Conservation (phyloP, 2,888 invertebrate species). For the Calephelis perditalis region DNA sequence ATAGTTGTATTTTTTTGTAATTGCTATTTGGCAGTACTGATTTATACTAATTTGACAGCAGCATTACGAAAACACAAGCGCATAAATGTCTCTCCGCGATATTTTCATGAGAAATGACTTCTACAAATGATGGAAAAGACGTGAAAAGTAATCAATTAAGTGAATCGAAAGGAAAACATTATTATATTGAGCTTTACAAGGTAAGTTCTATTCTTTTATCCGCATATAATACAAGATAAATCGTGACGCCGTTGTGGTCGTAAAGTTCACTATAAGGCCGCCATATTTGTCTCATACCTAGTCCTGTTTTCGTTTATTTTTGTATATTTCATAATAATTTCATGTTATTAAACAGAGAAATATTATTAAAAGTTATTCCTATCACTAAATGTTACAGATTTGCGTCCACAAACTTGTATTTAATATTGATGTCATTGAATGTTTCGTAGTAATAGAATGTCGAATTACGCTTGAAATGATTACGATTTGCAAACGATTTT, state of each 20-base stretch:
- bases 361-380: neutral
- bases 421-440: slow-evolving; percentile 6
- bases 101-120: slow-evolving; percentile 79
- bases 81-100: slow-evolving; percentile 77
- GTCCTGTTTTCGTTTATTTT: slow-evolving; percentile 68
- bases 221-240: slow-evolving; percentile 36
- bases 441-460: slow-evolving; percentile 5
- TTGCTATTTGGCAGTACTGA: slow-evolving; percentile 42
- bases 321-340: slow-evolving; percentile 27
- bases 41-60: slow-evolving; percentile 61
- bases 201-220: slow-evolving; percentile 56
- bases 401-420: neutral
- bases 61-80: slow-evolving; percentile 76
- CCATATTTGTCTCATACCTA: slow-evolving; percentile 69
- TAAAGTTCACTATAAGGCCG: slow-evolving; percentile 65
- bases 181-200: slow-evolving; percentile 73
- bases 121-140: slow-evolving; percentile 77
- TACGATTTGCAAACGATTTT: neutral
- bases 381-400: neutral
- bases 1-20: neutral
- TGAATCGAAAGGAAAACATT: slow-evolving; percentile 68
- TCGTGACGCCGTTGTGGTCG: slow-evolving; percentile 65
- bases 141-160: slow-evolving; percentile 72
- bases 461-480: neutral
- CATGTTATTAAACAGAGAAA: slow-evolving; percentile 15